These are phyloP conservation scores for Cryptocheilus praepositus DNA, from an alignment of 2,888 invertebrate species.

Conservation along the genomic window DNA sequence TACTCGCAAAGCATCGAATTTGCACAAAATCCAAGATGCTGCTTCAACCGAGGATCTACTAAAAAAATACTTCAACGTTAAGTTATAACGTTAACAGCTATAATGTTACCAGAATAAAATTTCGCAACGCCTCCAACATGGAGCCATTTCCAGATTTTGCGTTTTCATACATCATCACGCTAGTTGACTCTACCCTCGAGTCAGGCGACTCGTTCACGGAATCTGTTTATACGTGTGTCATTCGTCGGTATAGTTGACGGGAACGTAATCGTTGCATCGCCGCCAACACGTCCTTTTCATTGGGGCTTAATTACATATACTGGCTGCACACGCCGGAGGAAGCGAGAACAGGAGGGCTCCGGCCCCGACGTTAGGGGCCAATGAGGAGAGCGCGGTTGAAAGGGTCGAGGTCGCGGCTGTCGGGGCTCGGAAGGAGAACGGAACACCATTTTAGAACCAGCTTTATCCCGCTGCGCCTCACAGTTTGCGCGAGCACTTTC, in stretches of 20 bases:
- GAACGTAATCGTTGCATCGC: conserved; percentile 52
- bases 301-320: conserved; percentile 67
- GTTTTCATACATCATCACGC: no score
- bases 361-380: conserved; percentile 44
- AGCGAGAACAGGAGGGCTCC: conserved; percentile 46
- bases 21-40: no score
- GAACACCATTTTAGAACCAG: conserved; percentile 11
- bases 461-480: no score
- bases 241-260: conserved; percentile 26
- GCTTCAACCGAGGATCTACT: no score
- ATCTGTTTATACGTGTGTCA: conserved; percentile 33
- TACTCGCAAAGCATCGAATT: no score
- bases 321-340: conserved; percentile 47
- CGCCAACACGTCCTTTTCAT: conserved; percentile 64
- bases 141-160: no score
- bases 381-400: conserved; percentile 33
- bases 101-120: no score
- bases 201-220: conserved; percentile 12
- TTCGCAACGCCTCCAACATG: no score
- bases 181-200: no score
- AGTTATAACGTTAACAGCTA: no score
- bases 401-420: conserved; percentile 21
- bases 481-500: no score
- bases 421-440: conserved; percentile 1
- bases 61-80: no score